Evolutionary conservation across 2,113 vertebrate genomes (phyloP).

Genomic region (Cygnus buccinator): DNA sequence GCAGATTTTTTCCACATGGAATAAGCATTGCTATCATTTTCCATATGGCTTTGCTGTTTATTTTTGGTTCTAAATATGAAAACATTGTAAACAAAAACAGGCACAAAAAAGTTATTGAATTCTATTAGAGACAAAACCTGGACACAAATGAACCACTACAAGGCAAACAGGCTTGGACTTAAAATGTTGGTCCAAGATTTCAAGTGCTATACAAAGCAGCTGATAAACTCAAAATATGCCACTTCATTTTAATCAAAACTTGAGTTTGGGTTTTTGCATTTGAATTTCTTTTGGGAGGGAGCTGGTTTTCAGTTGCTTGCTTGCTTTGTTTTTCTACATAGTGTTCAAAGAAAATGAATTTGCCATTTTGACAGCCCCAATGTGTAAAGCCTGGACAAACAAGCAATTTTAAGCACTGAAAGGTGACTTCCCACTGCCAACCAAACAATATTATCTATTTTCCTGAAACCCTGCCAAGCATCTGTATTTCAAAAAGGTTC

Average conservation of each 20-base stretch:
- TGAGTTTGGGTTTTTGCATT: background rate
- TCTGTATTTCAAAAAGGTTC: background rate
- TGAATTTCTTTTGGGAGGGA: background rate
- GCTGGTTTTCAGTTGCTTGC: too few species aligned
- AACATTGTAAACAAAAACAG: background rate
- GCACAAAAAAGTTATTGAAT: background rate
- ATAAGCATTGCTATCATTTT: constrained; percentile 16
- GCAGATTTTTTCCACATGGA: constrained; percentile 22
- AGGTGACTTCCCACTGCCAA: background rate
- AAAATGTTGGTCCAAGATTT: background rate
- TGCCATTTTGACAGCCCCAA: background rate
- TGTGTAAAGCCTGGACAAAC: background rate
- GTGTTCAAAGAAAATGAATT: background rate
- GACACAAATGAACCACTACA: background rate
- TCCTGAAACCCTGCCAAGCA: background rate
- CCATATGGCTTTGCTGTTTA: constrained; percentile 42
- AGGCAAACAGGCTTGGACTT: background rate
- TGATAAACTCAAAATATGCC: background rate
- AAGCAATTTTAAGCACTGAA: background rate
- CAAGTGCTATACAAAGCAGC: background rate
- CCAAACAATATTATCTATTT: background rate
- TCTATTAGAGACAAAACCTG: background rate
- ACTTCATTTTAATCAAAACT: background rate
- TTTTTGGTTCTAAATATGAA: constrained; percentile 39
- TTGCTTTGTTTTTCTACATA: background rate